phyloP scores from a whole-genome alignment of 2,888 invertebrate species.

The Campaea margaritaria region DNA sequence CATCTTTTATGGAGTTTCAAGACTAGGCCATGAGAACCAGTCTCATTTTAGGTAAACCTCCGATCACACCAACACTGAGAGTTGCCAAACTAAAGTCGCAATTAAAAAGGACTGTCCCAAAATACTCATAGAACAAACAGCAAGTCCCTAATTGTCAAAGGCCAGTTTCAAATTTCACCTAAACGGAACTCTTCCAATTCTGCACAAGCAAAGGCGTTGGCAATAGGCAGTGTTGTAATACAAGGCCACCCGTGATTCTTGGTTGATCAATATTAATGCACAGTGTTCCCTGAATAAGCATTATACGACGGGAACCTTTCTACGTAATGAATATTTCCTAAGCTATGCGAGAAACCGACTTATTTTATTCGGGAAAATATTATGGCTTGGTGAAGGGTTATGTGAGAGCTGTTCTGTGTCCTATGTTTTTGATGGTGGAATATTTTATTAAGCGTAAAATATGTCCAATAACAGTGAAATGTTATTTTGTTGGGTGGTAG shows the following conservation, averaged over 20 bases:
- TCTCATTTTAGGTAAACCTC: too few relatives aligned
- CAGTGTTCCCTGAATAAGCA: conserved; percentile 52
- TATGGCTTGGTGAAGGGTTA: conserved; percentile 31
- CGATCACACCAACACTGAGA: too few relatives aligned
- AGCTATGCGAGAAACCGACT: conserved; percentile 49
- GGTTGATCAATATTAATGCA: conserved; percentile 61
- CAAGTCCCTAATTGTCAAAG: background rate
- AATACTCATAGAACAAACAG: too few relatives aligned
- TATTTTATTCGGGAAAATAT: conserved; percentile 50
- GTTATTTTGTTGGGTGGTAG: too few relatives aligned
- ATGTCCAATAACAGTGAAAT: too few relatives aligned
- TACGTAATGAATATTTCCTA: conserved; percentile 63
- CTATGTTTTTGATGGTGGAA: conserved; percentile 30
- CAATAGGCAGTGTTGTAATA: conserved; percentile 42
- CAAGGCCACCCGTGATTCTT: conserved; percentile 51
- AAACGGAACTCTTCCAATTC: background rate
- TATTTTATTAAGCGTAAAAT: background rate
- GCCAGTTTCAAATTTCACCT: background rate
- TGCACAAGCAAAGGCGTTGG: conserved; percentile 12
- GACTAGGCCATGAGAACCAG: too few relatives aligned
- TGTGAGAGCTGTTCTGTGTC: conserved; percentile 39
- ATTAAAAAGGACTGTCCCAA: too few relatives aligned
- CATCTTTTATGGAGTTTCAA: too few relatives aligned
- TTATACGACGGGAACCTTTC: conserved; percentile 58
- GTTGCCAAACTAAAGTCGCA: too few relatives aligned